Evolutionary conservation across 1,140 invertebrate species (phyloP).

Genomic region (Bilobella aurantiaca): DNA sequence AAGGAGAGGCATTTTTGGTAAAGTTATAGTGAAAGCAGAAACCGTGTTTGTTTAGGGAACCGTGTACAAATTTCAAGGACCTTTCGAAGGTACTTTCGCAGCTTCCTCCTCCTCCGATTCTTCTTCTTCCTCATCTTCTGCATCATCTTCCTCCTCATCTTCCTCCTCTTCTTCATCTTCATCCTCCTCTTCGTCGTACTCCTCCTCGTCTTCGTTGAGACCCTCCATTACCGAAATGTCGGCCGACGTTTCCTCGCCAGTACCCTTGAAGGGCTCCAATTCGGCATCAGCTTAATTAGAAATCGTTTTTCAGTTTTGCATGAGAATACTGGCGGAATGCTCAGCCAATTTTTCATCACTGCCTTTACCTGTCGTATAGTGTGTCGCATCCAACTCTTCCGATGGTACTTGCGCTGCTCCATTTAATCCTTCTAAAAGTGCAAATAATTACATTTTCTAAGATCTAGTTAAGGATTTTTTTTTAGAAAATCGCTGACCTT

Average conservation of each 20-base stretch:
- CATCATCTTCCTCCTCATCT: slow-evolving; percentile 35
- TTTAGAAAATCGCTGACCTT: slow-evolving; percentile 28
- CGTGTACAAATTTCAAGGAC: background rate
- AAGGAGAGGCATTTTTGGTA: no score
- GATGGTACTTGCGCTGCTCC: no score
- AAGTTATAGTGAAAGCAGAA: background rate
- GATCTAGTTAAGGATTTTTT: background rate
- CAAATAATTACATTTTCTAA: no score
- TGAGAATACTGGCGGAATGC: no score
- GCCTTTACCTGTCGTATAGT: slow-evolving; percentile 25
- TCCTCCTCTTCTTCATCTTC: slow-evolving; percentile 35
- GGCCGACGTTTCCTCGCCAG: slow-evolving; percentile 36
- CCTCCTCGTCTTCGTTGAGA: slow-evolving; percentile 35
- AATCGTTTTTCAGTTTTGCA: background rate
- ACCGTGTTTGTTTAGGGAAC: background rate
- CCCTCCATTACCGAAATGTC: slow-evolving; percentile 35
- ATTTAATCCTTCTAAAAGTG: no score
- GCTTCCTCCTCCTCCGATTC: slow-evolving; percentile 15
- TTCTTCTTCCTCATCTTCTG: slow-evolving; percentile 27
- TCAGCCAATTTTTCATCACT: no score
- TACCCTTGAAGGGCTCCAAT: background rate
- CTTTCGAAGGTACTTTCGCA: slow-evolving; percentile 11
- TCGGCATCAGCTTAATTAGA: slow-evolving; percentile 25
- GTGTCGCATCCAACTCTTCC: slow-evolving; percentile 22
- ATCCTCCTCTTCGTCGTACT: slow-evolving; percentile 32